These are phyloP conservation scores for Trididemnum nubilum DNA, from an alignment of 23 tunicate genomes.

Conservation along the genomic window DNA sequence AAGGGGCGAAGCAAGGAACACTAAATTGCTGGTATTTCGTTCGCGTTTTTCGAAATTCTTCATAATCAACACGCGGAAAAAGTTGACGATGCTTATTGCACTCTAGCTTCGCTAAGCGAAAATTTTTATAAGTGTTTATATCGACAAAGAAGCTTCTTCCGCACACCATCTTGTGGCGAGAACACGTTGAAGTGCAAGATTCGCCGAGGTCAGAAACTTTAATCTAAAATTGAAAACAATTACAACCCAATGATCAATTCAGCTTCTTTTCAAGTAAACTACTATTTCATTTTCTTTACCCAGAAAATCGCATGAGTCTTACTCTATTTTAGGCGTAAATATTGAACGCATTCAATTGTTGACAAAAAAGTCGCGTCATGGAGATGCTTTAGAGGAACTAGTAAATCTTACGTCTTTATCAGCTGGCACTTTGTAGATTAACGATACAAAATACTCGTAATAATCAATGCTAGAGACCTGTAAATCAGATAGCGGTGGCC, in stretches of 20 bases:
- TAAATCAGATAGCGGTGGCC: slow-evolving; percentile 62
- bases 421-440: too few relatives aligned
- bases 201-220: slow-evolving; percentile 38
- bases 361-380: too few relatives aligned
- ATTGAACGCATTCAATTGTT: too few relatives aligned
- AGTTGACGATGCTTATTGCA: slow-evolving; percentile 24
- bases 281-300: too few relatives aligned
- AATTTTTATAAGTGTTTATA: slow-evolving; percentile 31
- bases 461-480: too few relatives aligned
- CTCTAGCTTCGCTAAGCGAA: background rate
- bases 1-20: slow-evolving; percentile 71
- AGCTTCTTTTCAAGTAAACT: too few relatives aligned
- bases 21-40: background rate
- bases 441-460: too few relatives aligned
- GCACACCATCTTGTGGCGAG: slow-evolving; percentile 74
- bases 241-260: too few relatives aligned
- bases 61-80: slow-evolving; percentile 16
- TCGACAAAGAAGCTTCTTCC: slow-evolving; percentile 61
- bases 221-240: slow-evolving; percentile 38
- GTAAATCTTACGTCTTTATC: too few relatives aligned
- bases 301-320: too few relatives aligned
- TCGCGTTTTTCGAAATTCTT: background rate
- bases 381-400: too few relatives aligned
- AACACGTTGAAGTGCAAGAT: slow-evolving; percentile 69
- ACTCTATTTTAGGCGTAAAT: too few relatives aligned